Base-by-base conservation (phyloP, 2,888 invertebrate species). In the Drosophila ustulata region DNA sequence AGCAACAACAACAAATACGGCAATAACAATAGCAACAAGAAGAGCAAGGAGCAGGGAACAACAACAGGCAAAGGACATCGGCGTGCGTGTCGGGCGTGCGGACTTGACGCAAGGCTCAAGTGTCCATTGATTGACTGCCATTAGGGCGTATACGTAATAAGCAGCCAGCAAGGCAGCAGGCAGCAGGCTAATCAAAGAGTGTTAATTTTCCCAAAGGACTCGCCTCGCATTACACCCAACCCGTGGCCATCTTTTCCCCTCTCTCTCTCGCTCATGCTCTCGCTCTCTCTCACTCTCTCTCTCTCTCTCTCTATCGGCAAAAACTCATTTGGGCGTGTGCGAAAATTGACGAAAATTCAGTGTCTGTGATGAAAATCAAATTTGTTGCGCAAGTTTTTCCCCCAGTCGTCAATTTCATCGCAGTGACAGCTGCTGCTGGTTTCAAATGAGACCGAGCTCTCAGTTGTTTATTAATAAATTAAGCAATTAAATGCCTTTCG, bases 161-260 rank as follows among this genome's bases (percentile, higher is more conserved):
- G 86, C 80, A 61, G 58, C 41, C 75, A 58, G 78, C 6, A 18
- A 26, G 32, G 18, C 43, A 30, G 32, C 46, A 34, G 34, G 47
- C 52, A 49, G 57, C 64, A 26, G 67, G 83, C 82, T 83, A 83
- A 83, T 83, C 89, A 83, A 83, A 89, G 86, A 82, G 89, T 88
- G 89, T 89, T 85, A 85, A 89, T 85, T 85, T 85, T 82, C 89
- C 89, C 89, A 80, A 84, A 82, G 88, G 85, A 89, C 88, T 79
- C 71, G 64, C 68, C 68, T 52, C 58, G 55, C 58, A 71, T 63
- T 69, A 41, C 76, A 56, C 4, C 34, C 30, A 37, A 37, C 37
- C 37, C 37, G n/a, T 37, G n/a, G n/a, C 37, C 37, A 37, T 11
- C 4, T 37, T 11, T 25, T 0, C 23, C 11, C n/a, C 28, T 43